Conservation (phyloP, 2,797 vertebrate genomes). For the Sciurus carolinensis region DNA sequence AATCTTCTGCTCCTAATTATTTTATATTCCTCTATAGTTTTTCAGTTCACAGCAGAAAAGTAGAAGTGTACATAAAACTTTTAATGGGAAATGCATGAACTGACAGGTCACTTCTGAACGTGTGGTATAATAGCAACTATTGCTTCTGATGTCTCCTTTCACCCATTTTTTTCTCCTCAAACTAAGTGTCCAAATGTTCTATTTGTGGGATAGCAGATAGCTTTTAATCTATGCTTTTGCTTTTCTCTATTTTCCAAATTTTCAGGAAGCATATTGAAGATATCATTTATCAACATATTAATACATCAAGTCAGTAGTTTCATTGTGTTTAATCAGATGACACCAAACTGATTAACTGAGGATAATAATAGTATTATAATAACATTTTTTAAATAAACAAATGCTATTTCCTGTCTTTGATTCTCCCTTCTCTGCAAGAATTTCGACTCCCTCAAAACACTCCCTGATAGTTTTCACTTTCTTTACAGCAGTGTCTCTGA, state of each 20-base stretch:
- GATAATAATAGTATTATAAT: neutral
- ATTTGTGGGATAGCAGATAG: neutral
- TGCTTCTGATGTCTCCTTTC: neutral
- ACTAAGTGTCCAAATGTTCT: neutral
- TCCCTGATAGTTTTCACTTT: neutral
- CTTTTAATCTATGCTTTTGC: neutral
- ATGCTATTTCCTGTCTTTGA: neutral
- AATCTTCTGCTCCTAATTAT: neutral
- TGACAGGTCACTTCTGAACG: neutral
- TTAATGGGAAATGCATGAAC: neutral
- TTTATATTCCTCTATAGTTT: neutral
- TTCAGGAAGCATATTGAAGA: neutral
- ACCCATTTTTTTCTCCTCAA: neutral
- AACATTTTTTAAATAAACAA: neutral
- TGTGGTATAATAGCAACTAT: neutral
- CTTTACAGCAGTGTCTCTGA: neutral
- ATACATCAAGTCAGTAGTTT: neutral
- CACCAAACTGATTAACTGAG: neutral
- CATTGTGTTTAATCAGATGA: neutral
- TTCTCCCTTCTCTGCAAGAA: neutral
- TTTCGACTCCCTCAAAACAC: neutral
- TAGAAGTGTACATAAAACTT: neutral
- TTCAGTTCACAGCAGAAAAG: neutral
- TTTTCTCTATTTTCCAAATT: neutral
- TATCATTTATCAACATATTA: neutral